Base-by-base conservation (phyloP, 2,113 vertebrate species). In the Pimephales promelas region DNA sequence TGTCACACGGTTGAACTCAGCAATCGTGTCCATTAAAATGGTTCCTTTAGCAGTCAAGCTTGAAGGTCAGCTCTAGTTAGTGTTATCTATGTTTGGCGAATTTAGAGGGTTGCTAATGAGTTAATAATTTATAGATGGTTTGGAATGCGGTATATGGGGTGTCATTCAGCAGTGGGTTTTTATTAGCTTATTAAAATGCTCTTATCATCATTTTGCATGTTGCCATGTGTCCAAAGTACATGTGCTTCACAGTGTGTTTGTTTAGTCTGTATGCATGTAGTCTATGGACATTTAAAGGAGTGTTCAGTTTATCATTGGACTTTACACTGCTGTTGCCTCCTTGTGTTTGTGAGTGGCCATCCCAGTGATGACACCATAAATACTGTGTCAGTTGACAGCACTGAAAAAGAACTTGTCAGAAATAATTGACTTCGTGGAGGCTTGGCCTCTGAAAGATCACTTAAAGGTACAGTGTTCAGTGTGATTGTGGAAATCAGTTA, bases 231-330 rank as follows among this genome's bases (percentile, higher is more conserved):
- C 79, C 79, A 81, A 81, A 68, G 79, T 56, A 24, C 79, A 68
- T 26, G 47, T 22, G 28, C 43, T 61, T 47, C 18, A 18, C 20
- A 31, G 14, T 28, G 62, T 81, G 62, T 84, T 77, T 87, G 20
- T 57, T 52, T 36, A 47, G 40, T 83, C 81, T 70, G 47, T 31
- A 14, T 70, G 47, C 24, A 14, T 75, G 10, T 56, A 81, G 49
- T 61, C 24, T 31, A 72, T 62, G 34, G 45, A 47, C 56, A 52
- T 85, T 85, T 83, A 85, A 83, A 80, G 75, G 40, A 70, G 84
- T 59, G 56, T 75, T 81, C 31, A 13, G 47, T 62, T 31, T 26
- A 61, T 68, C n/a, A 76, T 54, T 83, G 72, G 78, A 85, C 86
- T 83, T 87, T 85, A 81, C 31, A 76, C 81, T 57, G 66, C 28